Percentiles rank a stretch among this genome's conserved stretches.
phyloP scores from a whole-genome alignment of 2,888 invertebrate genomes.

The Lycaena phlaeas region DNA sequence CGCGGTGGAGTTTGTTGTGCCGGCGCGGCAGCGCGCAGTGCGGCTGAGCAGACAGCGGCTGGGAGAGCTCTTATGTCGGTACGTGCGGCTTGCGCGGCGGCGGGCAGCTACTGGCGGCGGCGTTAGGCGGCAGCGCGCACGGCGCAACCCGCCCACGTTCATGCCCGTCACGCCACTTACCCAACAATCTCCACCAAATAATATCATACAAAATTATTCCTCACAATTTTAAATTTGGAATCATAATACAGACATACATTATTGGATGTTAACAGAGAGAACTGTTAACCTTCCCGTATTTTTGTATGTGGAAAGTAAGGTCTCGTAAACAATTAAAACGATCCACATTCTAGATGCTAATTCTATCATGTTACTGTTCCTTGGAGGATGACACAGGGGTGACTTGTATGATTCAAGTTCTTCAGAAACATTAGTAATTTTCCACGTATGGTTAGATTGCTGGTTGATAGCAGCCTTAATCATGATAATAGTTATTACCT shows the following conservation, averaged over 20 bases:
- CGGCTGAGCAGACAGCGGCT: constrained; percentile 23
- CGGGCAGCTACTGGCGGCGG: constrained; percentile 45
- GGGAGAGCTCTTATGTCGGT: constrained; percentile 29
- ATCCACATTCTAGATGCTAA: background rate
- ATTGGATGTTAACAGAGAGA: too few species aligned
- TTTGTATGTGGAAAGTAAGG: background rate
- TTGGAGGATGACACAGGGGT: background rate
- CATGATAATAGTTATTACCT: too few species aligned
- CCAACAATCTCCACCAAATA: constrained; percentile 52
- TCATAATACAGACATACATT: too few species aligned
- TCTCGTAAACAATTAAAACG: background rate
- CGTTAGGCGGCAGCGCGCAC: constrained; percentile 36
- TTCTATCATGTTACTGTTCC: too few species aligned
- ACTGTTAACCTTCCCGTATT: too few species aligned
- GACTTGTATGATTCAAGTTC: background rate
- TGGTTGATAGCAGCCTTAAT: too few species aligned
- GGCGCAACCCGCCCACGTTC: constrained; percentile 49
- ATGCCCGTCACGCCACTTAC: constrained; percentile 51
- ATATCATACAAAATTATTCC: constrained; percentile 37
- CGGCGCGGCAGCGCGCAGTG: constrained; percentile 28
- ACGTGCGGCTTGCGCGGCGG: constrained; percentile 56
- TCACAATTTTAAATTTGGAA: constrained; percentile 21
- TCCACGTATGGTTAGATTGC: background rate
- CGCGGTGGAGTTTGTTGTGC: constrained; percentile 48
- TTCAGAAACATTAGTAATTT: background rate